Evolutionary conservation across 2,797 vertebrate species (phyloP), one percentile per base, ranked within the genome.

Genomic region (Lates japonicus): DNA sequence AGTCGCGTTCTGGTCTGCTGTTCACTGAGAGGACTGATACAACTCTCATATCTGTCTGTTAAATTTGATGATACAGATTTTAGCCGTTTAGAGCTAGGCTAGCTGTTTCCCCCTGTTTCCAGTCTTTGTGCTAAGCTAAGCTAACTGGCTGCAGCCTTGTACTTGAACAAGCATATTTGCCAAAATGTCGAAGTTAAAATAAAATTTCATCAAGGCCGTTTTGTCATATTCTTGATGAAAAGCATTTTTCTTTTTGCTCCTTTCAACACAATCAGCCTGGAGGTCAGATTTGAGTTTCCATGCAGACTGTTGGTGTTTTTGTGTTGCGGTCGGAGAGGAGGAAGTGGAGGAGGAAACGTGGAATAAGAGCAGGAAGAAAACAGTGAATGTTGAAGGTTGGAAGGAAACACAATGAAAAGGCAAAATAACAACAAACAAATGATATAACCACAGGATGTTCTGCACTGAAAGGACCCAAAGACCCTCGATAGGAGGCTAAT

Each of bases 371-470:
- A 81, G 83, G 83, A 81, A 66, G 66, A 63, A 29, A 58, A 75
- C 60, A 14, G 42, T 17, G 46, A 57, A 70, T 35, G 11, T 4
- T 70, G 62, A 81, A 74, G 74, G 76, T 49, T 51, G 20, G 7
- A 62, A 71, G 59, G 57, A 87, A 80, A 80, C 16, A 55, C 25
- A 64, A 76, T 82, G 42, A 33, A 10, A 61, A 78, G 52, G 17
- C 1, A 2, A 72, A 29, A 65, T 33, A 62, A 41, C 16, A 78
- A 70, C 29, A 77, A 85, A 82, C 35, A 33, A 31, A 25, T 69
- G 54, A 81, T 59, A 58, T 25, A 41, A 84, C 5, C 17, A 37
- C 76, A 84, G 87, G 79, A 88, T 80, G 59, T 76, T 85, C 69
- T 60, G 31, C 65, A 70, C 41, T 46, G 25, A 83, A 77, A 66